phyloP scores from a whole-genome alignment of 2,113 vertebrate species.

The Actinemys pallida region DNA sequence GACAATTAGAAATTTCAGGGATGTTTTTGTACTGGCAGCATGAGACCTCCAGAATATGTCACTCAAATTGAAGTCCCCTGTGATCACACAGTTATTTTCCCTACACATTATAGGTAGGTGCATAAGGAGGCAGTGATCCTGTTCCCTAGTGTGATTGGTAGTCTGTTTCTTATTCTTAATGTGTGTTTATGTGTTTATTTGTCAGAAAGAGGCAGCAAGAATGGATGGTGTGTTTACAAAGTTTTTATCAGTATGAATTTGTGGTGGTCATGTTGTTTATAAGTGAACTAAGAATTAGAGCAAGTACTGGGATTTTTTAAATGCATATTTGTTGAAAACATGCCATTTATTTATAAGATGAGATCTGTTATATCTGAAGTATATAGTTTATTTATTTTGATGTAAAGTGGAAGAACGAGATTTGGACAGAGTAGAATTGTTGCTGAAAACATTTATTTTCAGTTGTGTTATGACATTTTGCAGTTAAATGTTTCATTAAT shows the following conservation, averaged over 20 bases:
- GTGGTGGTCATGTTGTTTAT: not conserved
- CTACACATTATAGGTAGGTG: too few relatives aligned
- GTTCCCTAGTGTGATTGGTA: not conserved
- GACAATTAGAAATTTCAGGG: not conserved
- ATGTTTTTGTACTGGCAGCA: not conserved
- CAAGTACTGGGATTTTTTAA: not conserved
- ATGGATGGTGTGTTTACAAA: not conserved
- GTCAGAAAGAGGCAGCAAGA: not conserved
- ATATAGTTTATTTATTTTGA: not conserved
- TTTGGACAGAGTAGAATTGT: not conserved
- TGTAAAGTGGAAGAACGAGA: not conserved
- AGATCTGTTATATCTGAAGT: not conserved
- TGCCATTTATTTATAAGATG: not conserved
- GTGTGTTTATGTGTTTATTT: accelerated
- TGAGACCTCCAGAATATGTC: not conserved
- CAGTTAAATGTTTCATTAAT: not conserved
- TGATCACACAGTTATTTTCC: not conserved
- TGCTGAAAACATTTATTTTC: not conserved
- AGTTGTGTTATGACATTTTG: not conserved
- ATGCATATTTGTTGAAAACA: not conserved
- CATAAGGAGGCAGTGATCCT: not conserved
- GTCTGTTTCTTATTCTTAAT: not conserved
- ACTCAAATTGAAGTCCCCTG: not conserved
- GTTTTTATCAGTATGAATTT: not conserved
- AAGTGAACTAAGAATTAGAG: not conserved